A percentile compares a stretch with the other conserved stretches of the same genome.
Conservation (phyloP, 1,140 invertebrate genomes). For the Anastrepha ludens region DNA sequence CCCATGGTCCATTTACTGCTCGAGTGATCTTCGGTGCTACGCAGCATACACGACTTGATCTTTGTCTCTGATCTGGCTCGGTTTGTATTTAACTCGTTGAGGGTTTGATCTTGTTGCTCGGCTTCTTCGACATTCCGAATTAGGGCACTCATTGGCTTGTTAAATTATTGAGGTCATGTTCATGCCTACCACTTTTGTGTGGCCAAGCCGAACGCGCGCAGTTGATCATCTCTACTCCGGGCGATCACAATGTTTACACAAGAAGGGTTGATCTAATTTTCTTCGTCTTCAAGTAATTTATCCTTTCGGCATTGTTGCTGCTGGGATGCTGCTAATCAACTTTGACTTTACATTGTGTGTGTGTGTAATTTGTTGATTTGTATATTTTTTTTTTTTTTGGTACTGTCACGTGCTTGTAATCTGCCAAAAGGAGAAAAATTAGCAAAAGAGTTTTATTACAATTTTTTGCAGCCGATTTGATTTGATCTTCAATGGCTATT, state of each 20-base stretch:
- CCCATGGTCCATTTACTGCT: slow-evolving; percentile 27
- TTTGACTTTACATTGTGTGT: slow-evolving; percentile 22
- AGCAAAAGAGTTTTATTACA: neutral
- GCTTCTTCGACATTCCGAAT: slow-evolving; percentile 45
- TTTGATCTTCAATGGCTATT: neutral
- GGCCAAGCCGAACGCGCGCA: slow-evolving; percentile 8
- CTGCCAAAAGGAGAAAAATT: neutral
- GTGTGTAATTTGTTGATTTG: neutral
- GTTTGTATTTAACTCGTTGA: neutral
- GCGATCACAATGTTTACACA: slow-evolving; percentile 49
- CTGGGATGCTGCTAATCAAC: slow-evolving; percentile 35
- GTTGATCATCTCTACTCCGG: slow-evolving; percentile 45
- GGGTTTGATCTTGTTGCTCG: slow-evolving; percentile 30
- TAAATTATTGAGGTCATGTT: slow-evolving; percentile 51
- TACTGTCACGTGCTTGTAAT: slow-evolving; percentile 1
- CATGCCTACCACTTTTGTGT: slow-evolving; percentile 21
- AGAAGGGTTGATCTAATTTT: slow-evolving; percentile 51
- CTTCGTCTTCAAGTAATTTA: neutral
- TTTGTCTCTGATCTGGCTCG: slow-evolving; percentile 28
- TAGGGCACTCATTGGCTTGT: slow-evolving; percentile 47
- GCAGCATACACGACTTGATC: slow-evolving; percentile 5
- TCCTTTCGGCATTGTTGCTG: neutral
- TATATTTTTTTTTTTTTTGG: neutral
- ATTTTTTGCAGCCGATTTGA: too few relatives aligned
- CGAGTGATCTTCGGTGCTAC: neutral